These are phyloP conservation scores for Archegozetes longisetosus DNA, from an alignment of 1,140 invertebrate species.

Conservation along the genomic window DNA sequence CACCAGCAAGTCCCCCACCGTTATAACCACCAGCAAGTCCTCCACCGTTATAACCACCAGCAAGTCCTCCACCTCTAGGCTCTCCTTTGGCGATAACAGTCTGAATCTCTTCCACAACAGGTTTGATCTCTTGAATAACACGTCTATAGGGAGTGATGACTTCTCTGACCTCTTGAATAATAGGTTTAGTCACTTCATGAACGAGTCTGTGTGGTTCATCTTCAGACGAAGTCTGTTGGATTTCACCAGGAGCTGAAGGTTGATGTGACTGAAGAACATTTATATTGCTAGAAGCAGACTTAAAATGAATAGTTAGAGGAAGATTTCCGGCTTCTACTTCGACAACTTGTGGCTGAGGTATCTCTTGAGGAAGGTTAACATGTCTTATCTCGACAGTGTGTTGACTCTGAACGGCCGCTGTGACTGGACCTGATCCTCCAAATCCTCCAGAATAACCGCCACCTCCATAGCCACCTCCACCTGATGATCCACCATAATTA, in stretches of 20 bases:
- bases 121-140: no score
- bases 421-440: conserved; percentile 11
- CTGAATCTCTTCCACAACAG: no score
- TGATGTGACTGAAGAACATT: conserved; percentile 13
- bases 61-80: not conserved
- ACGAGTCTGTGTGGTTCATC: conserved; percentile 6
- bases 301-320: conserved; percentile 12
- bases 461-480: not conserved
- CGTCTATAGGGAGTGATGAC: no score
- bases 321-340: conserved; percentile 14
- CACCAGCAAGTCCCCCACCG: not conserved
- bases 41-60: conserved; percentile 4
- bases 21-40: conserved; percentile 1
- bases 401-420: conserved; percentile 10
- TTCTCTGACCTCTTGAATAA: no score
- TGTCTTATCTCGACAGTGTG: conserved; percentile 12
- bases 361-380: conserved; percentile 8
- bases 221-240: conserved; percentile 11
- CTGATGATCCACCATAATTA: conserved; percentile 5
- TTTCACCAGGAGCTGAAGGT: conserved; percentile 2
- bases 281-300: conserved; percentile 9
- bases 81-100: conserved; percentile 13
- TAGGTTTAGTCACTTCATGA: conserved; percentile 7
- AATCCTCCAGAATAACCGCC: conserved; percentile 6
- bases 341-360: conserved; percentile 11